Base-by-base conservation (phyloP, 2,797 vertebrate species). In the Enteromius radiatus region DNA sequence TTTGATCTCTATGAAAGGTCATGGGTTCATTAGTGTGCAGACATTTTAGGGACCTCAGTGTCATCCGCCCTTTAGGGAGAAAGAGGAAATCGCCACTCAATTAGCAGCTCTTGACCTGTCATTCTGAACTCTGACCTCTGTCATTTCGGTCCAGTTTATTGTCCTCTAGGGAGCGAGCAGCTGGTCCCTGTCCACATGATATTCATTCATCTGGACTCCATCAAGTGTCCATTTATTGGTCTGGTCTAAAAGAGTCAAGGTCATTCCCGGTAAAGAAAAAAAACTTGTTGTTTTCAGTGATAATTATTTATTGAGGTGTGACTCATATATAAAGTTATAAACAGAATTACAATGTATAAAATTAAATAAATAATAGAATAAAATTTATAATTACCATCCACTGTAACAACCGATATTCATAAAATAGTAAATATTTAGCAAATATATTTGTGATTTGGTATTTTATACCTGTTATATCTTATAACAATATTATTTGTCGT, bases 81-180 rank as follows among this genome's bases (percentile, higher is more conserved):
- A 89, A 78, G 77, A 87, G 92, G 91, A 94, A 93, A 93, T 91
- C 77, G 89, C 89, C 91, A 89, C 89, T 93, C 93, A 92, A 94
- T 95, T 92, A 93, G 90, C 49, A 45, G 89, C 84, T 89, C 92
- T 94, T 94, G 92, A 94, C 93, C 93, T 92, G 76, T 92, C 85
- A 78, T 88, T 88, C 45, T 76, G 77, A 81, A 87, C 89, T 86
- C 88, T 93, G 93, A 92, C 93, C 92, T 43, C 76, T 23, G 82
- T 87, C 88, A 77, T 87, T 89, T 80, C 49, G 80, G 86, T 87
- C 77, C 91, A 90, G 85, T 91, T 93, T 92, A 94, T 93, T 88
- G 92, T 90, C 87, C 93, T 94, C 93, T 84, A 45, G 92, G 93
- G 93, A 89, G 88, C 80, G 61, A 86, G 87, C 89, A 92, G 90